Conservation (phyloP, 2,888 invertebrate genomes). For the Dasypolia templi region DNA sequence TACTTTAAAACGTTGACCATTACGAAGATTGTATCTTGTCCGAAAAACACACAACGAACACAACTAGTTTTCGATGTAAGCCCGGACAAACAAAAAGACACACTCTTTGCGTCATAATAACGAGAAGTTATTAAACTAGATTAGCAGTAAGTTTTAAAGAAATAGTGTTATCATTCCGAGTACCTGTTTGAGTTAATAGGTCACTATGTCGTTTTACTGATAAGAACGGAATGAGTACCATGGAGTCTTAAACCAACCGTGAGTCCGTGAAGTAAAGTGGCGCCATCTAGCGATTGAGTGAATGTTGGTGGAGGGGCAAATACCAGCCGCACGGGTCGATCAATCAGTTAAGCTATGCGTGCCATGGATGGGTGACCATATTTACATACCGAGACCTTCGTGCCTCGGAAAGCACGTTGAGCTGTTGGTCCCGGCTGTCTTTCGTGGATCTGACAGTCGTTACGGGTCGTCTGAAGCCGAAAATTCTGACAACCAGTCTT, state of each 20-base stretch:
- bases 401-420: too few species aligned
- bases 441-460: too few species aligned
- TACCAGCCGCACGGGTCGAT: too few species aligned
- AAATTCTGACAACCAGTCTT: too few species aligned
- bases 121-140: slow-evolving; percentile 26
- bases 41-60: not conserved
- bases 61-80: not conserved
- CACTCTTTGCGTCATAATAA: slow-evolving; percentile 13
- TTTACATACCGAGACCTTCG: too few species aligned
- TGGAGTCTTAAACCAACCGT: slow-evolving; percentile 21
- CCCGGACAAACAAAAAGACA: slow-evolving; percentile 2
- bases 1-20: too few species aligned
- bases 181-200: slow-evolving; percentile 40
- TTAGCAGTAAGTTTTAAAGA: slow-evolving; percentile 38
- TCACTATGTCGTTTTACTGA: slow-evolving; percentile 39
- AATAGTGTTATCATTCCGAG: slow-evolving; percentile 34
- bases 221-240: slow-evolving; percentile 22
- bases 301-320: too few species aligned
- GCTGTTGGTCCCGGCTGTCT: too few species aligned
- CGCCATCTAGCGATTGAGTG: slow-evolving; percentile 36
- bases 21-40: not conserved
- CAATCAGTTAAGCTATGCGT: too few species aligned
- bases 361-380: too few species aligned
- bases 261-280: not conserved
- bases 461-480: too few species aligned